Base-by-base conservation (phyloP, 2,113 vertebrate species). In the Genyomyrus donnyi region DNA sequence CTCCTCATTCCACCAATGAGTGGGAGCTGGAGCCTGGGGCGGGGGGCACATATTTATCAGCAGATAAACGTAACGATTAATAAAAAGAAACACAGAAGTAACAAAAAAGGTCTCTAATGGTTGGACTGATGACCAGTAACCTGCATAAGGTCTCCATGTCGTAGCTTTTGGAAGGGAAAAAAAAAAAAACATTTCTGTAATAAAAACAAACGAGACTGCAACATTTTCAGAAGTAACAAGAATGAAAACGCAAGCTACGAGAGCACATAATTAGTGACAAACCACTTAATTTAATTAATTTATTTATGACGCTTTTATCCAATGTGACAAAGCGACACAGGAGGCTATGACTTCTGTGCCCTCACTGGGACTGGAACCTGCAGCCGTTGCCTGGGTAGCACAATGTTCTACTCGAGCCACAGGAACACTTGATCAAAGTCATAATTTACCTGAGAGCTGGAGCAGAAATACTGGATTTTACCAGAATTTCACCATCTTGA, bases 1-100 rank as follows among this genome's bases (percentile, higher is more conserved):
- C 91, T 89, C 62, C 91, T 93, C 89, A 92, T 94, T 92, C 88
- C 62, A 93, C 93, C 93, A 83, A 83, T 83, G 19, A 83, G 39
- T 39, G 35, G 77, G 77, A 45, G 77, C 42, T 13, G 46, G 46
- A 48, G 84, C 21, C 8, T 31, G 10, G 42, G 46, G 24, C 2
- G 2, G 10, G 46, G 45, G 84, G 35, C 83, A 45, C 46, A 86
- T 45, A 85, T n/a, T 46, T 27, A 86, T 50, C 46, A 86, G 77
- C 39, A 83, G 19, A 39, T 45, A 3, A 83, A 10, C 21, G 77
- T 5, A 13, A 70, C 10, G 3, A 31, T 70, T 31, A 31, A 27
- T 39, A 21, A 83, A 45, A 24, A 42, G 13, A 83, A 3, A 80
- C 17, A 80, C 31, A 39, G 11, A 80, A 42, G 13, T 1, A 19